These are phyloP conservation scores for Hyles vespertilio DNA, from an alignment of 1,140 invertebrate species.

Conservation along the genomic window DNA sequence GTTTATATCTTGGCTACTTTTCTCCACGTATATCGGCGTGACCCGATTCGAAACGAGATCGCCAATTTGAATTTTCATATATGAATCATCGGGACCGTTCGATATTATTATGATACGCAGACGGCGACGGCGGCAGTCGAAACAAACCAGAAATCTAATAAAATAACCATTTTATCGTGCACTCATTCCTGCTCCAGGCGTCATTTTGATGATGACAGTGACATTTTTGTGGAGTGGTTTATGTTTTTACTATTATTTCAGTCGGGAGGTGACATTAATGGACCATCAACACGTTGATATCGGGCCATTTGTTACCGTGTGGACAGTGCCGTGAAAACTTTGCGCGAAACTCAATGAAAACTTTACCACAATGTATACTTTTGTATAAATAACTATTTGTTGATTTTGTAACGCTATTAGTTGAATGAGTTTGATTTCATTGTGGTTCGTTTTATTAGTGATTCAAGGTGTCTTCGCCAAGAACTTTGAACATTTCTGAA, in stretches of 20 bases:
- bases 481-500: too few species aligned
- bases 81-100: conserved; percentile 1
- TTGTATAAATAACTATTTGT: background rate
- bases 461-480: too few species aligned
- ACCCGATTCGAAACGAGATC: too few species aligned
- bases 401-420: too few species aligned
- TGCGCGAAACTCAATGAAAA: conserved; percentile 1
- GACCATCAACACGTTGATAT: conserved; percentile 18
- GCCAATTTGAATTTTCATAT: background rate
- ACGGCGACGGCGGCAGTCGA: background rate
- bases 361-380: background rate
- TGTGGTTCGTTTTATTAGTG: too few species aligned
- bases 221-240: conserved; percentile 12
- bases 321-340: conserved; percentile 19
- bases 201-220: conserved; percentile 4
- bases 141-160: background rate
- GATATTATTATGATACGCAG: background rate
- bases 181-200: background rate
- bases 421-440: too few species aligned
- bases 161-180: conserved; percentile 5
- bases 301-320: conserved; percentile 17
- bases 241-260: conserved; percentile 20
- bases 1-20: too few species aligned
- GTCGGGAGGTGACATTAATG: conserved; percentile 22
- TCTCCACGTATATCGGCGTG: too few species aligned